A percentile compares a stretch with the other conserved stretches of the same genome.
These are phyloP conservation scores for Microtus pennsylvanicus DNA, from an alignment of 2,113 vertebrate species.

Conservation along the genomic window DNA sequence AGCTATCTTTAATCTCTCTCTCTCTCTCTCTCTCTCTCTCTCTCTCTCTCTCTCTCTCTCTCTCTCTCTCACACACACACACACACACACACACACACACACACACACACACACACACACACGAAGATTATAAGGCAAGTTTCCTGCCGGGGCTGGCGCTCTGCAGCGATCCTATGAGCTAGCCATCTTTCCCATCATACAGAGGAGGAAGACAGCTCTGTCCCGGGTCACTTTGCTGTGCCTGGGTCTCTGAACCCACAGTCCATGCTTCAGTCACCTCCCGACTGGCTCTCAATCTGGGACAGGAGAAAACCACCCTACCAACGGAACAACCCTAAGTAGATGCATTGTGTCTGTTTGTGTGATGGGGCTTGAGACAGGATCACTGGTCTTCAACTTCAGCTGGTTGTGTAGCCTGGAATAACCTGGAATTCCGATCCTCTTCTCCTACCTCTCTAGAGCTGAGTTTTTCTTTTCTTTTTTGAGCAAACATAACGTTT, in stretches of 20 bases:
- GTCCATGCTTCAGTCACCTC: neutral
- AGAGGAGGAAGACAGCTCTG: slow-evolving; percentile 52
- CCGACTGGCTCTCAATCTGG: neutral
- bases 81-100: neutral
- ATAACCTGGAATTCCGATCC: neutral
- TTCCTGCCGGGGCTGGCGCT: neutral
- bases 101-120: neutral
- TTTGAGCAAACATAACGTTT: neutral
- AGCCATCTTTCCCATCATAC: slow-evolving; percentile 19
- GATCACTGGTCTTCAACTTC: neutral
- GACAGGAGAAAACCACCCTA: neutral
- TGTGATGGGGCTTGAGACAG: neutral
- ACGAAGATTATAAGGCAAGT: neutral
- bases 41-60: no score
- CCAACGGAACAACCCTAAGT: neutral
- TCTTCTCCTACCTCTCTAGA: neutral
- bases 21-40: no score
- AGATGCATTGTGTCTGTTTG: neutral
- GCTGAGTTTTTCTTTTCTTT: neutral
- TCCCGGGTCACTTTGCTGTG: neutral
- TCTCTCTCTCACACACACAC: no score
- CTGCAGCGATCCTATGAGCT: neutral
- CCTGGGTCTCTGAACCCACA: neutral
- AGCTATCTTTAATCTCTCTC: neutral
- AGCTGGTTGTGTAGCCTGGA: neutral